phyloP scores from a whole-genome alignment of 2,888 invertebrate genomes.

The Dichetophora obliterata region DNA sequence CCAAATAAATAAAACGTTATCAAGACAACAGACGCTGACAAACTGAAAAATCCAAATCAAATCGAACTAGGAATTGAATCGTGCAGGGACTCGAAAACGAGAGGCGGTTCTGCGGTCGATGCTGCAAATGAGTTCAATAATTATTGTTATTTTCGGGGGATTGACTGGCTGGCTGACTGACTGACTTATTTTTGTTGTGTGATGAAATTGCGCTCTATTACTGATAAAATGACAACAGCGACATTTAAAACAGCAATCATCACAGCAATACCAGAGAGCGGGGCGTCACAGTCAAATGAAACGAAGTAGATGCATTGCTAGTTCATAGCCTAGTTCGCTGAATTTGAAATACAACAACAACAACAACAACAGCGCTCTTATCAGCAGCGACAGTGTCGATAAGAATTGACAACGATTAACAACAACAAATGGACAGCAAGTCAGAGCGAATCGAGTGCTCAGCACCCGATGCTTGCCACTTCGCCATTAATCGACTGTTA shows the following conservation, averaged over 20 bases:
- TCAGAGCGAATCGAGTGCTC: background rate
- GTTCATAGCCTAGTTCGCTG: too few species aligned
- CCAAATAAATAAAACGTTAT: conserved; percentile 60
- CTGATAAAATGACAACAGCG: background rate
- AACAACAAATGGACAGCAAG: too few species aligned
- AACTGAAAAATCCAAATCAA: conserved; percentile 57
- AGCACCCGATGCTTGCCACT: background rate
- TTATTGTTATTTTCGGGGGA: conserved; percentile 22
- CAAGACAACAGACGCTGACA: conserved; percentile 70
- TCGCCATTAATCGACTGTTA: background rate
- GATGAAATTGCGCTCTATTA: background rate
- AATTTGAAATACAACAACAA: background rate
- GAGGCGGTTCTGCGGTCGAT: conserved; percentile 48
- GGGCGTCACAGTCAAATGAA: background rate
- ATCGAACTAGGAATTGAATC: conserved; percentile 43
- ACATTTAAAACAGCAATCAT: background rate
- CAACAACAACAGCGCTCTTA: background rate
- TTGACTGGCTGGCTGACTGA: background rate
- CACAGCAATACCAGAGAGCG: background rate
- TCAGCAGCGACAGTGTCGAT: conserved; percentile 12
- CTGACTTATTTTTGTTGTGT: too few species aligned
- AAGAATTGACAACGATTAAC: background rate
- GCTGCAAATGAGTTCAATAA: conserved; percentile 16
- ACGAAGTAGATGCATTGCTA: background rate
- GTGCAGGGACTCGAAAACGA: conserved; percentile 40